Evolutionary conservation across 2,888 invertebrate genomes (phyloP), one percentile per base, ranked within the genome.

Genomic region (Hesperia comma): DNA sequence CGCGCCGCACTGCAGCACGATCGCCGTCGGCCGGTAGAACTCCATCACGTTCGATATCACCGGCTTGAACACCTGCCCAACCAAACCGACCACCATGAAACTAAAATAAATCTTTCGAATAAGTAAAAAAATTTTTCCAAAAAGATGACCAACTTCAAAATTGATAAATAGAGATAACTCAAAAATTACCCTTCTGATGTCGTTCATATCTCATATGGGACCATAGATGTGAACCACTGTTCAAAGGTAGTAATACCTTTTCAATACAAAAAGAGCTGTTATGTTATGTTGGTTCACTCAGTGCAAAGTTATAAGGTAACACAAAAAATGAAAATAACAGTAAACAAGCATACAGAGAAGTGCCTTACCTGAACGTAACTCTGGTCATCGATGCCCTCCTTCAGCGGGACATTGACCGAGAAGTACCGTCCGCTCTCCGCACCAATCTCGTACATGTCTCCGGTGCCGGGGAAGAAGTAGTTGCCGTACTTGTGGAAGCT

Each of bases 401-500:
- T 98, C 14, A 99, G 86, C 0, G 99, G 99, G 0, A 99, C 99
- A 93, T 99, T 99, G 0, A 99, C 97, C 0, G 99, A 99, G 84
- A 99, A 99, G 84, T 98, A 99, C 61, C 98, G 93, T 0, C 99
- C 99, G 79, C 97, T 97, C 84, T 99, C 99, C 0, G 98, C 97
- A 0, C 99, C 99, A 60, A 99, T 95, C 90, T 99, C 99, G 85
- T 98, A 99, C 99, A 99, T 99, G 85, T 99, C 99, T 0, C 99
- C 99, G 0, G 99, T 99, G 0, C 99, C 99, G 0, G 99, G 99
- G 83, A 99, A 99, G 86, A 99, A 99, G 79, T 97, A 98, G 80
- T 98, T 98, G 1, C 99, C 99, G 82, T 99, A 99, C 89, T 99
- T 99, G 83, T 99, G 99, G 86, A 99, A 99, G 55, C 99, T 99